Conservation (phyloP, 2,888 invertebrate species). For the Volucella inanis region DNA sequence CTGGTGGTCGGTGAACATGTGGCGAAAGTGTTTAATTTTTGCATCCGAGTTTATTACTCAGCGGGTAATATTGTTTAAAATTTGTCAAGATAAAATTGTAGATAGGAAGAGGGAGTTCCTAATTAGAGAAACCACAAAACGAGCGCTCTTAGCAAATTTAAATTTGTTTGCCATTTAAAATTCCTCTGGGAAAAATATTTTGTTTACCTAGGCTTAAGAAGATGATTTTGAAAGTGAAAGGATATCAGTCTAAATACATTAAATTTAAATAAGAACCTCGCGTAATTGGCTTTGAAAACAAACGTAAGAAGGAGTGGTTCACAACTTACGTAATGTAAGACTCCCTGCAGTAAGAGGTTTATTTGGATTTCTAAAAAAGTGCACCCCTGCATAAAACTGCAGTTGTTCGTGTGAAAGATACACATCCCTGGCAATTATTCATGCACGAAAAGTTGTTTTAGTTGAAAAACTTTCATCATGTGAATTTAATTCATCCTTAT, state of each 20-base stretch:
- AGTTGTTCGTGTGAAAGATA: too few species aligned
- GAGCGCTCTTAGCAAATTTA: slow-evolving; percentile 27
- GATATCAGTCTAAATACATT: background rate
- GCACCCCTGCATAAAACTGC: too few species aligned
- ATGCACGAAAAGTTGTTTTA: too few species aligned
- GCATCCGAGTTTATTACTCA: slow-evolving; percentile 24
- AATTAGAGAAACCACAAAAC: slow-evolving; percentile 38
- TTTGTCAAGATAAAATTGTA: slow-evolving; percentile 29
- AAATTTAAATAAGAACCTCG: background rate
- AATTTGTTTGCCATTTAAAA: slow-evolving; percentile 20
- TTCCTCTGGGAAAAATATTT: slow-evolving; percentile 1
- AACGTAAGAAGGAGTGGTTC: too few species aligned
- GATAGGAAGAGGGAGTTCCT: slow-evolving; percentile 25
- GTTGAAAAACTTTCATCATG: too few species aligned
- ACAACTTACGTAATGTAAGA: too few species aligned
- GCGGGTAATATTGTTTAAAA: slow-evolving; percentile 12
- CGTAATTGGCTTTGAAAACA: background rate
- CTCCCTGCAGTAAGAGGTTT: too few species aligned
- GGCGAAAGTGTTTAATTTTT: slow-evolving; percentile 52
- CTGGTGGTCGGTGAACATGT: background rate
- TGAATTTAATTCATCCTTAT: too few species aligned
- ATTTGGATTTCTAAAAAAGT: too few species aligned
- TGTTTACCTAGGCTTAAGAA: slow-evolving; percentile 22
- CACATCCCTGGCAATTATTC: too few species aligned
- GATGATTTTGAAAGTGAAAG: background rate